Base-by-base conservation (phyloP, 1,140 invertebrate species). In the Drosophila ananassae region DNA sequence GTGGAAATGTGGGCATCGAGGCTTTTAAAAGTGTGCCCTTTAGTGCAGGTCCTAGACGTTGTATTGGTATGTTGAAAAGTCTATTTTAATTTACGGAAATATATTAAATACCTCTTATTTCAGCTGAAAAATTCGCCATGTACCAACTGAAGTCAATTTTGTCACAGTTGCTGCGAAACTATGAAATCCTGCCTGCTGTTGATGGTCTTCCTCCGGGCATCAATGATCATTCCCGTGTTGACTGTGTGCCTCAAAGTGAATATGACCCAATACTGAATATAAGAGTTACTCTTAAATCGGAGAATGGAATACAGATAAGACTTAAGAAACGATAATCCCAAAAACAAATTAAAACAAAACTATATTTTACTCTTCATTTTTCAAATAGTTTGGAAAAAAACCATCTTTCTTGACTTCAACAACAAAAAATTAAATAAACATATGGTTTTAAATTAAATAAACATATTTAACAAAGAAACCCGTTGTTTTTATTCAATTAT, bases 21-120 rank as follows among this genome's bases (percentile, higher is more conserved):
- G 84, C 89, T 2, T 94, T 92, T 39, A 81, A 92, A 30, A 95
- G 93, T 78, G 92, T 95, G 28, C 95, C 95, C 37, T 96, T 96
- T 71, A 91, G 87, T 53, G 91, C 91, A 13, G 90, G 87, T 5
- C 83, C 89, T 9, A 73, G 90, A 17, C 64, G 69, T 10, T 91
- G 90, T 46, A 91, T 91, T 41, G 91, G 90, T 91, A 64, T 47
- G 0, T n/a, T 7, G n/a, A 0, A 30, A 6, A 37, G 10, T 37
- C 25, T 8, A 3, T 13, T 17, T 25, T 1, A 3, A 10, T 7
- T 47, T 0, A 24, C 1, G 44, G 7, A 10, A 13, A 52, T 32
- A 57, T 32, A 32, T 10, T 10, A 0, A 6, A 61, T 34, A 13
- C 12, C 9, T 13, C 8, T n/a, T 34, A 7, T 25, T 60, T 0